Percentiles rank a stretch among this genome's conserved stretches.
Evolutionary conservation across 2,113 vertebrate species (phyloP).

Genomic region (Ochotona curzoniae): DNA sequence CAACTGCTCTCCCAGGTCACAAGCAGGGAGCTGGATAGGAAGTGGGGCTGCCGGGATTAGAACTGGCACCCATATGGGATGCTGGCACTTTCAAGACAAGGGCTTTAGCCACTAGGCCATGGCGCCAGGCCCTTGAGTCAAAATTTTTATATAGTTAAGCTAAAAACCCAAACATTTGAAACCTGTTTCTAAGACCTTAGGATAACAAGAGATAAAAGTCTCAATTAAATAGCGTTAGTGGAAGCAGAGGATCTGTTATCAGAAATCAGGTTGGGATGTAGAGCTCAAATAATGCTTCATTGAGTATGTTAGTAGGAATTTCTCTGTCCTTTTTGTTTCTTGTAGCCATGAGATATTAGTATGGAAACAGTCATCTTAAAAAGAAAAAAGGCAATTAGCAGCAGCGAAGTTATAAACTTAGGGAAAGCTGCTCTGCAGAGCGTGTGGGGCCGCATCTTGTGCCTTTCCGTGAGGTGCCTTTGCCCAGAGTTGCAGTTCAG

Average conservation of each 20-base stretch:
- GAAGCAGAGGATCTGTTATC: background rate
- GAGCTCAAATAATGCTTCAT: constrained; percentile 4
- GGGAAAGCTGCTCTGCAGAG: background rate
- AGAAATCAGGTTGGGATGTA: background rate
- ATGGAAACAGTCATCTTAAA: background rate
- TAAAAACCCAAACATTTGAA: constrained; percentile 3
- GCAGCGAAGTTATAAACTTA: constrained; percentile 1
- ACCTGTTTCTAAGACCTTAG: background rate
- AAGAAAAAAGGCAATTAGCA: background rate
- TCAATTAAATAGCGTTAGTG: constrained; percentile 31
- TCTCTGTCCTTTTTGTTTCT: constrained; percentile 30
- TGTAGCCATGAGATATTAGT: background rate
- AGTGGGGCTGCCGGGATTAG: too few relatives aligned
- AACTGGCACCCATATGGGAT: too few relatives aligned
- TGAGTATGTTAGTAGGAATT: background rate
- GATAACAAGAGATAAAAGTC: constrained; percentile 23
- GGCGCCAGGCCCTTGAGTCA: background rate
- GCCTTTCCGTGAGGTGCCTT: background rate
- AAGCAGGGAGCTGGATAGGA: too few relatives aligned
- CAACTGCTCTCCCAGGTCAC: too few relatives aligned
- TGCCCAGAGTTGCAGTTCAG: background rate
- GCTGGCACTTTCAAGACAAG: too few relatives aligned
- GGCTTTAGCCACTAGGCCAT: too few relatives aligned
- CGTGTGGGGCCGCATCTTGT: background rate
- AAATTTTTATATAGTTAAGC: constrained; percentile 1